Base-by-base conservation (phyloP, 2,888 invertebrate species). In the Toxonevra muliebris region DNA sequence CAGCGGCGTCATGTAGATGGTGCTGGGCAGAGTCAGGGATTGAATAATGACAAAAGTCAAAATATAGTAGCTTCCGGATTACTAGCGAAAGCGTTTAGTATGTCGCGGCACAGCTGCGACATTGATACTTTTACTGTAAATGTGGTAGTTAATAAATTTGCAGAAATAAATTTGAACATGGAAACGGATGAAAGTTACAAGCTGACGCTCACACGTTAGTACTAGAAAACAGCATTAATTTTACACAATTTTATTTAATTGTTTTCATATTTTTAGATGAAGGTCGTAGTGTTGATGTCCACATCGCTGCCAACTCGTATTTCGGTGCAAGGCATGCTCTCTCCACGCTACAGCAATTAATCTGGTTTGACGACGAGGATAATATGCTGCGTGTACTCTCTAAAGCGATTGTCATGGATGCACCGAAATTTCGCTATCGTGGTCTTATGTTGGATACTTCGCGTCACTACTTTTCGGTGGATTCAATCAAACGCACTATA, bases 381-480 rank as follows among this genome's bases (percentile, higher is more conserved):
- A 89, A 88, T 4, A 85, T 89, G 3, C 84, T 93, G 61, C 87
- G 90, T 48, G 87, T 90, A 9, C 84, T 93, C 0, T 89, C 90
- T 71, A 90, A 90, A 43, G 92, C 90, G 0, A 86, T 87, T 2
- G 87, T 93, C 0, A 88, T 89, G 64, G 97, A 98, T 83, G 90
- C 89, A 30, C 98, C 98, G 0, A 87, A 90, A 52, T 89, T 89
- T 75, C 83, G 86, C 10, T 96, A 94, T 83, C 89, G 98, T 52
- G 97, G 97, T 5, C 84, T 98, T 1, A 89, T 97, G 84, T 85
- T 98, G 61, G 98, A 98, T 81, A 96, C 97, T 0, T 92, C 96
- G 0, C 87, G 98, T 20, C 96, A 97, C 84, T 98, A 90, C 84
- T 91, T 97, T 79, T 90, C 93, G 0, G 87, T 94, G 2, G 88